Evolutionary conservation across 2,113 vertebrate species (phyloP), one percentile per base, ranked within the genome.

Genomic region (Sinocyclocheilus rhinocerous): DNA sequence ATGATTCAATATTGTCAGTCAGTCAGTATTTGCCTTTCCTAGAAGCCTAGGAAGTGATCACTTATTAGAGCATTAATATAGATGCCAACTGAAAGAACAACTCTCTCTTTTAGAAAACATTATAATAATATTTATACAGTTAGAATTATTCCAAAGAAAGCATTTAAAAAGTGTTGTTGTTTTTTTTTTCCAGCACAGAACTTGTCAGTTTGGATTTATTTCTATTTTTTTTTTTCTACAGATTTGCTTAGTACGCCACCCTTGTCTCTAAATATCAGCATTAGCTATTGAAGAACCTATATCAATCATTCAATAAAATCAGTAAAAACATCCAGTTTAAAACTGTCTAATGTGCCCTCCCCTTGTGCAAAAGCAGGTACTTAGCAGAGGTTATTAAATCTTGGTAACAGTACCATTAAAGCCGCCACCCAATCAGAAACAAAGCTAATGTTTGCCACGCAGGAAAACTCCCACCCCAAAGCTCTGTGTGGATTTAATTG

Each of bases 401-500:
- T 26, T 36, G 42, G n/a, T 63, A 63, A 72, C 61, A 2, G 29
- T 67, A 42, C 61, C 73, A 57, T 22, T 45, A 57, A 80, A 81
- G 52, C 36, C 24, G 61, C 63, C 33, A 59, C 73, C 79, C 45
- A 83, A 57, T 76, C 78, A 73, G 22, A 81, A 29, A 69, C 9
- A 67, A 70, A 48, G 39, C 42, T 42, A 81, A 82, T 65, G 65
- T 16, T 16, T 79, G 52, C 39, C 18, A 73, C 8, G 50, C 48
- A 18, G 42, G 36, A 24, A 70, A 85, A 88, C 57, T 48, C 75
- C 80, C 70, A 73, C 81, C 79, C 59, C 18, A 12, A 48, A 22
- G 20, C 79, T 65, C 69, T 36, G 63, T 48, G 39, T 72, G 81
- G 61, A 69, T 86, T 76, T 81, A 89, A 89, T 77, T 84, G 86